Evolutionary conservation across 2,888 invertebrate genomes (phyloP).

Genomic region (Pasiphila rectangulata): DNA sequence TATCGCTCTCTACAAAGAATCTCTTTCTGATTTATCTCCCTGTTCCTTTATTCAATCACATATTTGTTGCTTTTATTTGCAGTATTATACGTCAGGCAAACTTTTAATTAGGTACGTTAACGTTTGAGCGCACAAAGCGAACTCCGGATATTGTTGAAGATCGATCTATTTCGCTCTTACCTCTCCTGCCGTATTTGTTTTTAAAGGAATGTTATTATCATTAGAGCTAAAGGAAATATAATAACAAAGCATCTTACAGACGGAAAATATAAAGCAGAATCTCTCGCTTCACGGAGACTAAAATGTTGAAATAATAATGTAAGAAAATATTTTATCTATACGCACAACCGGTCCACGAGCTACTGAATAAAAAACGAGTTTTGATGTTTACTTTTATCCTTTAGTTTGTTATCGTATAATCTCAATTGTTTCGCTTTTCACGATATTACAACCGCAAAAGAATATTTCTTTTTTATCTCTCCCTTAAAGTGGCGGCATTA

Average conservation of each 20-base stretch:
- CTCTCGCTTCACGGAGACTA: slow-evolving; percentile 31
- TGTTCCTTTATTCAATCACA: slow-evolving; percentile 24
- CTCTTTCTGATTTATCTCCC: slow-evolving; percentile 25
- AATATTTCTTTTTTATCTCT: slow-evolving; percentile 28
- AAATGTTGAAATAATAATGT: slow-evolving; percentile 36
- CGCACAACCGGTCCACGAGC: slow-evolving; percentile 30
- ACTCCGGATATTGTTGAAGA: slow-evolving; percentile 21
- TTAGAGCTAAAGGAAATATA: slow-evolving; percentile 20
- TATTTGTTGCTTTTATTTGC: slow-evolving; percentile 28
- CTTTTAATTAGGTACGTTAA: slow-evolving; percentile 45
- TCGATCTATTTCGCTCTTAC: slow-evolving; percentile 20
- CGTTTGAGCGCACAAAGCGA: slow-evolving; percentile 22
- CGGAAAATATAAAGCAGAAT: slow-evolving; percentile 18
- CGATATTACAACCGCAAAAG: slow-evolving; percentile 30
- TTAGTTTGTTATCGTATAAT: slow-evolving; percentile 38
- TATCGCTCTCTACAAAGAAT: slow-evolving; percentile 32
- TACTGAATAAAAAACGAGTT: slow-evolving; percentile 42
- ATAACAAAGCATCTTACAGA: slow-evolving; percentile 17
- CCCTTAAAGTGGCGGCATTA: slow-evolving; percentile 26
- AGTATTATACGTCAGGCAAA: slow-evolving; percentile 38
- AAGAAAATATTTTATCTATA: slow-evolving; percentile 35
- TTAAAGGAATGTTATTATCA: slow-evolving; percentile 11
- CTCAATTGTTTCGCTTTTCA: slow-evolving; percentile 39
- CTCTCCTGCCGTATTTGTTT: slow-evolving; percentile 17
- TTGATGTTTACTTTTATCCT: slow-evolving; percentile 36